phyloP scores from a whole-genome alignment of 2,888 invertebrate species.

The Schrankia costaestrigalis region DNA sequence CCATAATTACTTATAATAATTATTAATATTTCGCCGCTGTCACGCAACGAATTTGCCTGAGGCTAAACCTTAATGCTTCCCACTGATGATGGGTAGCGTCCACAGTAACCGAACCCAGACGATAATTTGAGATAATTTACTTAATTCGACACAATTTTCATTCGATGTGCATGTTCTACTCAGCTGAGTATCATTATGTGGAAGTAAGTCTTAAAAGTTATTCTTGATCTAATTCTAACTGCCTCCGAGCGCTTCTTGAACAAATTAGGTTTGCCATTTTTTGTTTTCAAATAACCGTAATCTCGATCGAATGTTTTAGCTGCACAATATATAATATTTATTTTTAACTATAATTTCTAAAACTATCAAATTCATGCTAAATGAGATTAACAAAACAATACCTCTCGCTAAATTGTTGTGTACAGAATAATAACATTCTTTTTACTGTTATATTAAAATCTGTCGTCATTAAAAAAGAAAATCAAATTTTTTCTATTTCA shows the following conservation, averaged over 20 bases:
- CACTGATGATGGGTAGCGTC: slow-evolving; percentile 56
- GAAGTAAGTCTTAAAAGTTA: slow-evolving; percentile 51
- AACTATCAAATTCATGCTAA: too few relatives aligned
- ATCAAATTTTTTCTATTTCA: too few relatives aligned
- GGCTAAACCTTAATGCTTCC: slow-evolving; percentile 51
- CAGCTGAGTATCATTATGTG: slow-evolving; percentile 52
- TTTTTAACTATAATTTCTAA: too few relatives aligned
- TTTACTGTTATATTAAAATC: too few relatives aligned
- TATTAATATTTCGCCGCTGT: slow-evolving; percentile 67
- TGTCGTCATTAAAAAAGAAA: too few relatives aligned
- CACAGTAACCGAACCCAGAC: slow-evolving; percentile 54
- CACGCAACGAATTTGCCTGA: slow-evolving; percentile 57
- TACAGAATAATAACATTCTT: too few relatives aligned
- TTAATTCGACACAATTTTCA: slow-evolving; percentile 71
- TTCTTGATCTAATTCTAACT: slow-evolving; percentile 49
- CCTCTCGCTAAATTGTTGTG: too few relatives aligned
- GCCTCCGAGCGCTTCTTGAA: slow-evolving; percentile 44
- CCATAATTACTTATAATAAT: slow-evolving; percentile 58
- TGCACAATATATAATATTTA: neutral
- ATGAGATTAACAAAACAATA: too few relatives aligned
- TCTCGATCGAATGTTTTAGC: neutral
- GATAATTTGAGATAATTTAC: slow-evolving; percentile 77
- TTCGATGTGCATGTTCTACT: slow-evolving; percentile 67
- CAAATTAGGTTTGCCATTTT: slow-evolving; percentile 25
- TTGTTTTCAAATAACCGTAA: too few relatives aligned